A percentile compares a stretch with the other conserved stretches of the same genome.
Conservation (phyloP, 2,888 invertebrate genomes). For the Eupithecia subfuscata region DNA sequence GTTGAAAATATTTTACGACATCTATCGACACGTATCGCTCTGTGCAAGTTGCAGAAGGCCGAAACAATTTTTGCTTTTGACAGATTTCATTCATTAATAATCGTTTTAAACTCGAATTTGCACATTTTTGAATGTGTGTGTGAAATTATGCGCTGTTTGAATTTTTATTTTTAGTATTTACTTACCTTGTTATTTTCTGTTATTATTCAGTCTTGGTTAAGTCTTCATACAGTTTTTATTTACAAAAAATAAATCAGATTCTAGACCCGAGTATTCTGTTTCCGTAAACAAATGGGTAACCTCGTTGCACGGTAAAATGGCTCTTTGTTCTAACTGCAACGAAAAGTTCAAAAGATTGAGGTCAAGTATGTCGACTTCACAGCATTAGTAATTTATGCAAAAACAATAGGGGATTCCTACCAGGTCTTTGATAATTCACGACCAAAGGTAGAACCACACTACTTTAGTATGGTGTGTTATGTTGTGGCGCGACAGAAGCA, state of each 20-base stretch:
- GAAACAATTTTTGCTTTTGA: not conserved
- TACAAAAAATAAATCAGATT: not conserved
- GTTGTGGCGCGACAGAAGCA: not conserved
- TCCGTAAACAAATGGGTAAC: conserved; percentile 1
- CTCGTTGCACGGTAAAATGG: not conserved
- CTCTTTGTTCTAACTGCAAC: not conserved
- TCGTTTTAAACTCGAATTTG: not conserved
- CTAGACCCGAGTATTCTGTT: not conserved
- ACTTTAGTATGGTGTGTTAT: not conserved
- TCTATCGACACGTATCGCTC: not conserved
- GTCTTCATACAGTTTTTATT: not conserved
- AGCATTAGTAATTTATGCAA: conserved; percentile 4
- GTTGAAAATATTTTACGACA: not conserved
- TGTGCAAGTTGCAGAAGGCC: not conserved
- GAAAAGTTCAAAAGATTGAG: conserved; percentile 1
- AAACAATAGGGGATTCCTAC: not conserved
- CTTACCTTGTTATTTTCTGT: not conserved
- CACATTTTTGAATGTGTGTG: not conserved
- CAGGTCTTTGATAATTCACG: not conserved
- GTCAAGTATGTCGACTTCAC: not conserved
- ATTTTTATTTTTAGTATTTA: not conserved
- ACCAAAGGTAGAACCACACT: not conserved
- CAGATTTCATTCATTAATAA: not conserved
- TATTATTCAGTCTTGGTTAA: not conserved
- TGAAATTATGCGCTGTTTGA: not conserved